Base-by-base conservation (phyloP, 2,888 invertebrate species). In the Pseudanteris insignis region DNA sequence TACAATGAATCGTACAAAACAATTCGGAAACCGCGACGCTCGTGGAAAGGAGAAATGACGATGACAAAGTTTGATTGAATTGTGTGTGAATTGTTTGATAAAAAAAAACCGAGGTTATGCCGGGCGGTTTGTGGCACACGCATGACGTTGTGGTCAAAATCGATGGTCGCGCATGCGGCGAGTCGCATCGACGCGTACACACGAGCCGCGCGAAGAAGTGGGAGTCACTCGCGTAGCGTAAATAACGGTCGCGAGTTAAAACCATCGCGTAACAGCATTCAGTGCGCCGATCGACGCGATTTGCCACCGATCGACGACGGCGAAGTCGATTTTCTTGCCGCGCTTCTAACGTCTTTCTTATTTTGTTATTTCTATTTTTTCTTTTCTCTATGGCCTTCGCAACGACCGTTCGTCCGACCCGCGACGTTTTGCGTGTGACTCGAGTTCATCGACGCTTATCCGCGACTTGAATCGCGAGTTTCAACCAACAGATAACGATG, bases 81-180 rank as follows among this genome's bases (percentile, higher is more conserved):
- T n/a, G n/a, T n/a, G n/a, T n/a, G n/a, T n/a, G n/a, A n/a, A n/a
- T n/a, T n/a, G n/a, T n/a, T n/a, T n/a, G n/a, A n/a, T n/a, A n/a
- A n/a, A n/a, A n/a, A n/a, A n/a, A n/a, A n/a, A n/a, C n/a, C n/a
- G n/a, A n/a, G n/a, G n/a, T n/a, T n/a, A n/a, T n/a, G n/a, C n/a
- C n/a, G n/a, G n/a, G n/a, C n/a, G n/a, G n/a, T n/a, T n/a, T n/a
- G n/a, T n/a, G n/a, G n/a, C n/a, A n/a, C n/a, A n/a, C n/a, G n/a
- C n/a, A n/a, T n/a, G n/a, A n/a, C n/a, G n/a, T n/a, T n/a, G n/a
- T 64, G 62, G 63, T 53, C 47, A 66, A 76, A 78, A 79, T 79
- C 79, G 74, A 79, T 79, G 77, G 71, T 67, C 68, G 76, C 78
- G 76, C 76, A 76, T 78, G 78, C 77, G 77, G 77, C 63, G 32